Evolutionary conservation across 2,113 vertebrate genomes (phyloP), one percentile per base, ranked within the genome.

Genomic region (Bungarus multicinctus): DNA sequence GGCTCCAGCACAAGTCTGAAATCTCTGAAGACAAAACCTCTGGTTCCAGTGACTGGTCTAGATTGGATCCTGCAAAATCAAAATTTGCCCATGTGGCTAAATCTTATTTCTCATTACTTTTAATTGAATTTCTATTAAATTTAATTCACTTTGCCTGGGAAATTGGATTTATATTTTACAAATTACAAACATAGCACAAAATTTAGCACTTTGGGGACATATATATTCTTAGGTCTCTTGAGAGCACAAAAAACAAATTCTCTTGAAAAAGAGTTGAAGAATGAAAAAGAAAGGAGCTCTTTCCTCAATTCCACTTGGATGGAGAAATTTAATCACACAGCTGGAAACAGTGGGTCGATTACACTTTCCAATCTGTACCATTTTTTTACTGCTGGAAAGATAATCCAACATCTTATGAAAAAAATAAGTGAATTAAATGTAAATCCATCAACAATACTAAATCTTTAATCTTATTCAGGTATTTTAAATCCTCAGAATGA

Each of bases 361-460:
- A 94, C 92, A 11, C 96, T 85, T 95, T 93, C 97, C 96, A 95
- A 54, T 97, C 95, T 58, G 91, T 96, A 95, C 94, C 96, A 96
- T 98, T 97, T 97, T 97, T 97, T 98, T 97, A 97, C 60, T 92
- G 97, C 96, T 92, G 81, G 93, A 97, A 97, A 97, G 96, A 97
- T 97, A 97, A 97, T 90, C 25, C 86, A 23, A 1, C 1, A 3
- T 60, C 92, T 91, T 94, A 69, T 18, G 92, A 87, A 90, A n/a
- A 69, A 93, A 88, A n/a, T n/a, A 92, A 92, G 1, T 45, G 47
- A 69, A 69, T 69, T 87, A 54, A 92, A 87, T 64, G 50, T 39
- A 16, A 53, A 69, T 64, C 45, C 34, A 58, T 57, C 50, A 87
- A 45, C 81, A 91, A 18, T 27, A 11, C 14, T 5, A 18, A 47